Evolutionary conservation across 2,888 invertebrate genomes (phyloP).

Genomic region (Lepidochitona cinerea): DNA sequence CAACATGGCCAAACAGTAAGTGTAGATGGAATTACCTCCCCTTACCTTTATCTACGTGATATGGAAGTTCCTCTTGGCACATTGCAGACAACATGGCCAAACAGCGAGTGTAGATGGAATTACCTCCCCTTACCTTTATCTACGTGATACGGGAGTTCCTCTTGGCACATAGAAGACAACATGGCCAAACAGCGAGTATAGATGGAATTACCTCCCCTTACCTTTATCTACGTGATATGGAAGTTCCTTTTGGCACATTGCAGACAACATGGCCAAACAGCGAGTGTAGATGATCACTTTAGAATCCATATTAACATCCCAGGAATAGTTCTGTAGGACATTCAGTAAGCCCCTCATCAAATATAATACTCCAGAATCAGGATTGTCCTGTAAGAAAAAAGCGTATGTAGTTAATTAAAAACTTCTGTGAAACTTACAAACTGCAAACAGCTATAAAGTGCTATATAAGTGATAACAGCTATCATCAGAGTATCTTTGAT

Average conservation of each 20-base stretch:
- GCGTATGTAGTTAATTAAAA: no score
- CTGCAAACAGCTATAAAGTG: no score
- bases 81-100: slow-evolving; percentile 85
- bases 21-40: background rate
- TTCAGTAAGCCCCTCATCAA: slow-evolving; percentile 86
- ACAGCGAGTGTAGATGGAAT: slow-evolving; percentile 80
- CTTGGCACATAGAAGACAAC: background rate
- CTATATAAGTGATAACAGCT: no score
- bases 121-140: background rate
- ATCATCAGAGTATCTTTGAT: no score
- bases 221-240: slow-evolving; percentile 89
- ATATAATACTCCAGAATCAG: slow-evolving; percentile 88
- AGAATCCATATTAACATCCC: slow-evolving; percentile 74
- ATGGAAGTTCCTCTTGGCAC: slow-evolving; percentile 86
- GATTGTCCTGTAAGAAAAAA: slow-evolving; percentile 80
- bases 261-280: slow-evolving; percentile 84
- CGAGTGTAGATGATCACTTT: slow-evolving; percentile 82
- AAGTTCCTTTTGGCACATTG: slow-evolving; percentile 85
- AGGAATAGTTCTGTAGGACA: slow-evolving; percentile 76
- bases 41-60: slow-evolving; percentile 86
- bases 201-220: slow-evolving; percentile 60
- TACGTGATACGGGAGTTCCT: background rate
- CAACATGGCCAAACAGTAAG: background rate
- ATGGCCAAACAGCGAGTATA: background rate
- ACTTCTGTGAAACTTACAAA: no score